phyloP scores from a whole-genome alignment of 2,888 invertebrate species.

The Dryocosmus kuriphilus region DNA sequence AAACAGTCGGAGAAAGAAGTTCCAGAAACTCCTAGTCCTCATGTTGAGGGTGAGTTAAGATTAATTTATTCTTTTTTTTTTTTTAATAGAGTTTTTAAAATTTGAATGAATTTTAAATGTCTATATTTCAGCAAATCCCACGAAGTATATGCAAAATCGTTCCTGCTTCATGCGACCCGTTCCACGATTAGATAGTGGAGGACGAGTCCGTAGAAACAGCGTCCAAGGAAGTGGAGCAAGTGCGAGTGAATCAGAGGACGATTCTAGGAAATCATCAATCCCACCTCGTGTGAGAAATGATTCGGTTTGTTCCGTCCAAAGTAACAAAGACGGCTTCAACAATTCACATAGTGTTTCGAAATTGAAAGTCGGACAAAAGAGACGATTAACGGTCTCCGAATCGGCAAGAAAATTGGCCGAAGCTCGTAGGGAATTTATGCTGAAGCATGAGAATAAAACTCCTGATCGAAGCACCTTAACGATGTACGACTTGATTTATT shows the following conservation, averaged over 20 bases:
- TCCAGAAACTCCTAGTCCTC: constrained; percentile 28
- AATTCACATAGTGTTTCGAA: constrained; percentile 51
- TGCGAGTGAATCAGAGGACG: constrained; percentile 85
- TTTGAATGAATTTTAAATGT: constrained; percentile 40
- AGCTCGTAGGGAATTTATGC: constrained; percentile 79
- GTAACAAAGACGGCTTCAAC: constrained; percentile 61
- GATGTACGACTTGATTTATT: constrained; percentile 95
- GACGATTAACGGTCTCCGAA: constrained; percentile 75
- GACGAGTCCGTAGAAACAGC: constrained; percentile 81
- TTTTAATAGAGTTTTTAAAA: too few relatives aligned
- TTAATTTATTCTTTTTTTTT: background rate
- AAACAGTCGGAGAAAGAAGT: constrained; percentile 16
- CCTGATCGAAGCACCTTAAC: constrained; percentile 86
- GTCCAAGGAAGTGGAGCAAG: constrained; percentile 78
- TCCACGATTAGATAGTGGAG: constrained; percentile 81
- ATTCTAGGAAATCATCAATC: constrained; percentile 71
- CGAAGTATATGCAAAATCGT: constrained; percentile 80
- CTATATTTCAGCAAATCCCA: constrained; percentile 78
- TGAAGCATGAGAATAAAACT: constrained; percentile 78
- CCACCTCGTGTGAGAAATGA: constrained; percentile 78
- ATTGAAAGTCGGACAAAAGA: constrained; percentile 62
- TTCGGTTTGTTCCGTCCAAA: constrained; percentile 78
- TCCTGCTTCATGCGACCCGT: constrained; percentile 83
- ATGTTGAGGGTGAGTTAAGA: constrained; percentile 43
- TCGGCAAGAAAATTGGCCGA: constrained; percentile 79